Evolutionary conservation across 1,140 invertebrate species (phyloP), one percentile per base, ranked within the genome.

Genomic region (Lineus longissimus): DNA sequence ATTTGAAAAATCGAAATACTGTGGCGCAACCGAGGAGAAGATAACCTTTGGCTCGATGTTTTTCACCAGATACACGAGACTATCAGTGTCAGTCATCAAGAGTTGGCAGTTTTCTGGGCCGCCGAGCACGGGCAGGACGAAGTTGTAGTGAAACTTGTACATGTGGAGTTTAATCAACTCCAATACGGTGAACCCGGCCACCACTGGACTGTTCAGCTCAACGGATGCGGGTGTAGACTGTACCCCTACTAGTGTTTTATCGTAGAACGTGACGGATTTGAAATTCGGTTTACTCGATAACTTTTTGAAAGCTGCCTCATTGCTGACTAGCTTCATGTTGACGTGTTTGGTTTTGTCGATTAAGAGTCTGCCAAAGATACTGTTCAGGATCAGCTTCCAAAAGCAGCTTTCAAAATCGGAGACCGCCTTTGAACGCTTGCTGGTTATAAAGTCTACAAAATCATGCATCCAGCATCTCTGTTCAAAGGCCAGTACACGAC

Each of bases 141-240:
- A 51, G 25, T 51, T 51, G 47, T 51, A 19, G 25, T 51, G 47
- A n/a, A 51, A 51, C 25, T 51, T 51, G 47, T 51, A 51, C 47
- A 51, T 51, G 47, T 51, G 47, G n/a, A 51, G 25, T n/a, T 51
- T 51, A n/a, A 4, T 51, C 19, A 19, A 23, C 47, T 51, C 47
- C n/a, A 51, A 19, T 51, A 27, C 33, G 6, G 33, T 36, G 33
- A 7, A 36, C 6, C 47, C 47, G 6, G 25, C 47, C 9, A 27
- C 47, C 6, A 51, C 47, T 27, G 47, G 47, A 9, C 25, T 51
- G 47, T n/a, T 4, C 6, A 51, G 47, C 9, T 19, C 25, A n/a
- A 51, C n/a, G 47, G 25, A 19, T 4, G n/a, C 47, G 19, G n/a
- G n/a, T n/a, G 6, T 51, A 6, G n/a, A 7, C 47, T 51, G 19